Evolutionary conservation across 2,113 vertebrate species (phyloP).

Genomic region (Athene noctua): DNA sequence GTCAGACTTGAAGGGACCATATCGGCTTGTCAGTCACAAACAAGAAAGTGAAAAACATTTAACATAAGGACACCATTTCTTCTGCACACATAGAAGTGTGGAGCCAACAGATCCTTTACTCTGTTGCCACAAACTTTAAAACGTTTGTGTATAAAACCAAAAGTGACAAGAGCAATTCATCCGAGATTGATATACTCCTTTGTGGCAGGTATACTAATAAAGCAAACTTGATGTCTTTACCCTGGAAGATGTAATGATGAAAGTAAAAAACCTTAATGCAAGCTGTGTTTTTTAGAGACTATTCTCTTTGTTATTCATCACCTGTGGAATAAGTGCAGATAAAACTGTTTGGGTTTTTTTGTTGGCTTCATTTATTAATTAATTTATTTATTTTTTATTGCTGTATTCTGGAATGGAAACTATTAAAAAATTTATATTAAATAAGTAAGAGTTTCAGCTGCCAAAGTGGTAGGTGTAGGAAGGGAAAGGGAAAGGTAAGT

Average conservation of each 20-base stretch:
- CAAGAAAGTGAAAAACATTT: not conserved
- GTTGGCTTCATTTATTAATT: not conserved
- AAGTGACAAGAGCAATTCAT: not conserved
- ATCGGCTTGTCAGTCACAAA: not conserved
- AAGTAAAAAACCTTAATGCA: not conserved
- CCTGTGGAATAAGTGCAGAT: not conserved
- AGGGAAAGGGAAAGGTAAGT: not conserved
- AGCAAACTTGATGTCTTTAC: fast-evolving
- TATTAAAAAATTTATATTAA: not conserved
- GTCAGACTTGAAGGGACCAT: not conserved
- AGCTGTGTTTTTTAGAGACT: not conserved
- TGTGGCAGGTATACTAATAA: not conserved
- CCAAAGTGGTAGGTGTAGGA: not conserved
- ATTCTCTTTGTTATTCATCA: not conserved
- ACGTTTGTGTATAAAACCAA: not conserved
- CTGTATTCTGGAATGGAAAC: fast-evolving
- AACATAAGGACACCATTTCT: not conserved
- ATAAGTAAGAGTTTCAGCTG: not conserved
- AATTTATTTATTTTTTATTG: not conserved
- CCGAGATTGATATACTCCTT: not conserved
- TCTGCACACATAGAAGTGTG: not conserved
- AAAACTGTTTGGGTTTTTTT: not conserved
- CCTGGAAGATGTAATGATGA: not conserved
- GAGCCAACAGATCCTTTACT: not conserved
- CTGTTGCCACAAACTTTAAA: not conserved